Percentiles rank a stretch among this genome's conserved stretches.
Evolutionary conservation across 2,797 vertebrate genomes (phyloP).

Genomic region (Macroramphosus scolopax): DNA sequence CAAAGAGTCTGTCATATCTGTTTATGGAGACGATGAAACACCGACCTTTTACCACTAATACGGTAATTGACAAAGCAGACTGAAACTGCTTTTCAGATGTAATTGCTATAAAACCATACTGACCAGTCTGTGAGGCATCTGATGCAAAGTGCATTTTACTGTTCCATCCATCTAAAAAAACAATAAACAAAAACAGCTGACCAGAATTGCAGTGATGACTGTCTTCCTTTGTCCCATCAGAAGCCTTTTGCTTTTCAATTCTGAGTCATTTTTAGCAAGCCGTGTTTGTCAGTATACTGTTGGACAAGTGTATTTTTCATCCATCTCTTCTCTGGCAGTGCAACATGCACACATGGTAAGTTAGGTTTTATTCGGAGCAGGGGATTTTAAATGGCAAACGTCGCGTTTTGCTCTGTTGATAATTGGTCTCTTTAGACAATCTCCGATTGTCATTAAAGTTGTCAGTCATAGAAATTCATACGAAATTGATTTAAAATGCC

Average conservation of each 20-base stretch:
- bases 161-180: constrained; percentile 39
- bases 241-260: too few relatives aligned
- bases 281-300: constrained; percentile 44
- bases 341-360: constrained; percentile 16
- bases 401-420: constrained; percentile 21
- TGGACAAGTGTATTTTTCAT: constrained; percentile 42
- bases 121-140: background rate
- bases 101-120: constrained; percentile 16
- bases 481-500: constrained; percentile 29
- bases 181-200: constrained; percentile 11
- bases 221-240: too few relatives aligned
- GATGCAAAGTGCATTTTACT: constrained; percentile 31
- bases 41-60: constrained; percentile 45
- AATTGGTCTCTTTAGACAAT: constrained; percentile 20
- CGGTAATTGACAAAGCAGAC: constrained; percentile 55
- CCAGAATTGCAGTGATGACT: too few relatives aligned
- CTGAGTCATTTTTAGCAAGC: too few relatives aligned
- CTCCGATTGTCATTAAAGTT: constrained; percentile 20
- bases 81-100: constrained; percentile 20
- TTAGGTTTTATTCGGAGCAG: constrained; percentile 25
- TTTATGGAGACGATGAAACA: constrained; percentile 73
- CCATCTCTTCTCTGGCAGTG: constrained; percentile 32
- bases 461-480: constrained; percentile 19
- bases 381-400: constrained; percentile 24
- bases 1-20: constrained; percentile 64